Evolutionary conservation across 2,113 vertebrate genomes (phyloP).

Genomic region (Mus spicilegus): DNA sequence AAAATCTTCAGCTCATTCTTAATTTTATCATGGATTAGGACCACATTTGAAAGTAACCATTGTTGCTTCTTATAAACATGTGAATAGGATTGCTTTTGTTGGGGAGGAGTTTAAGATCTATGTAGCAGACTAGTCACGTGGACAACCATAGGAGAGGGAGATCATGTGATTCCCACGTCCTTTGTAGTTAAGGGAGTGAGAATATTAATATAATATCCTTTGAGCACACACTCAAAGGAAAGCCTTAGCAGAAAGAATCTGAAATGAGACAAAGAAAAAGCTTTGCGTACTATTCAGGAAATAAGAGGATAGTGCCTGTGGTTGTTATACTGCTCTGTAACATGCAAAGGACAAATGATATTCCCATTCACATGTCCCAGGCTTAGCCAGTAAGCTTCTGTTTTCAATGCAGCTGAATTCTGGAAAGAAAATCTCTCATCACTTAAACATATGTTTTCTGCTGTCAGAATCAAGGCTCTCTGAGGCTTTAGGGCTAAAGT

Average conservation of each 20-base stretch:
- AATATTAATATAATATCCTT: not conserved
- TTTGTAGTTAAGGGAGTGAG: not conserved
- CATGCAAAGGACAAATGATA: not conserved
- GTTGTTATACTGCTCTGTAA: not conserved
- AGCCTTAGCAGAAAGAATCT: not conserved
- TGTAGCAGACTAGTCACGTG: too few relatives aligned
- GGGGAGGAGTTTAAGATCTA: not conserved
- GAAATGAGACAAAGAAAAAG: not conserved
- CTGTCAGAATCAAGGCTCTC: conserved; percentile 40
- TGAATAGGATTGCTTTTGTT: not conserved
- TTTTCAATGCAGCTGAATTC: conserved; percentile 2
- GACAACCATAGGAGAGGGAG: not conserved
- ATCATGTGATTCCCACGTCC: not conserved
- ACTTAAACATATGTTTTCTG: not conserved
- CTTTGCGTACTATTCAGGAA: not conserved
- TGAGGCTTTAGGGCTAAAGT: not conserved
- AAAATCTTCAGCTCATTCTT: not conserved
- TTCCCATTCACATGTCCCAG: not conserved
- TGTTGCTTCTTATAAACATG: not conserved
- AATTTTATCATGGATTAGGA: not conserved
- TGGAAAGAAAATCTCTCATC: not conserved
- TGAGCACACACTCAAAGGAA: not conserved
- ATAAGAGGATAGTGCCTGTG: not conserved
- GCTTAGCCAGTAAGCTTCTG: not conserved
- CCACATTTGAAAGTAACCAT: not conserved